Base-by-base conservation (phyloP, 2,113 vertebrate genomes). In the Zonotrichia leucophrys region DNA sequence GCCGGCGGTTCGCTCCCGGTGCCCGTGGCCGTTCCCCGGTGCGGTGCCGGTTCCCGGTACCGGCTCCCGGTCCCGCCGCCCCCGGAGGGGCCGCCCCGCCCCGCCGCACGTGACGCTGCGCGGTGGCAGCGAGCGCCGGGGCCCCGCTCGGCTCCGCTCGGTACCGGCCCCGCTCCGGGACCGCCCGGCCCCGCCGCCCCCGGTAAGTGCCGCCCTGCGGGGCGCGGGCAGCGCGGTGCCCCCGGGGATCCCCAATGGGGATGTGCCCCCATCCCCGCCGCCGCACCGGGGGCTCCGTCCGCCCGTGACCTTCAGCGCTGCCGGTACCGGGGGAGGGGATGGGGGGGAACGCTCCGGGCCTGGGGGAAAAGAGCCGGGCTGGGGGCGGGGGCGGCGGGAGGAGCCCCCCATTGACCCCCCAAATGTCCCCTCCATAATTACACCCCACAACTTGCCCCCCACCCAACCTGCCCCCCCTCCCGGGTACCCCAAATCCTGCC, bases 101-200 rank as follows among this genome's bases (percentile, higher is more conserved):
- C 86, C 67, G 46, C 91, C 37, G 67, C 92, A 87, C 92, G 92
- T 90, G 87, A 93, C 87, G 69, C 87, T 64, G 75, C 47, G 69
- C 75, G 75, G 69, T 52, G 62, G 56, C 75, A 59, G 60, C 67
- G 41, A 62, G 62, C 86, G 62, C 37, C 60, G 80, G 55, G 74
- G 84, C 50, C 77, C 60, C 33, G 62, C 77, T 63, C 83, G 55
- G 69, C 90, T 53, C 19, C 30, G 77, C 70, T 76, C 76, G 83
- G 60, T 86, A 83, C 69, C 63, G 87, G 53, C 58, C 12, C 78
- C 74, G 70, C 50, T 24, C 78, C 52, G 83, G 83, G 72, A 56
- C 78, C 46, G 39, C 50, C 50, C 59, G 42, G 59, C 55, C 67
- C 42, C 58, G 37, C 59, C 44, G 52, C 59, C 49, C 35, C 69